Evolutionary conservation across 2,113 vertebrate species (phyloP), one percentile per base, ranked within the genome.

Genomic region (Rhinopomastus cyanomelas): DNA sequence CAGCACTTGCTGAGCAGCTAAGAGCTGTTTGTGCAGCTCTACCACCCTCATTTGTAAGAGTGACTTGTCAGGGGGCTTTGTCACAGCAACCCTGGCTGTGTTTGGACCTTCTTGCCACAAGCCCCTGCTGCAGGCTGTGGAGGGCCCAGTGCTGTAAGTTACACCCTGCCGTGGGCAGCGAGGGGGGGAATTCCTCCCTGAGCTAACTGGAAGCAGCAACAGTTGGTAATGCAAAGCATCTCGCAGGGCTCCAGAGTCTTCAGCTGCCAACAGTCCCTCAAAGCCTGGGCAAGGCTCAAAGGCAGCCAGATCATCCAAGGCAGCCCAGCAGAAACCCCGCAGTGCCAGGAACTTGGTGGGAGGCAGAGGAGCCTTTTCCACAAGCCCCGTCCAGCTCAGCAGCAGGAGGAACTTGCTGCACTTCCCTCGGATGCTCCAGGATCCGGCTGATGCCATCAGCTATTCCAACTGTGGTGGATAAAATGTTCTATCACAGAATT

Each of bases 221-320:
- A 88, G 89, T 83, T 86, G 89, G 81, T 30, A 62, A 91, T 30
- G 71, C 76, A 46, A 85, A 88, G 85, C 85, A 91, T 81, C 44
- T 78, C 36, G 66, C 66, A 21, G n/a, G 48, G 62, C 56, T 42
- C 39, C 6, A 9, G 62, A 80, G 80, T 62, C 64, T 11, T 67
- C 87, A 87, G 91, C 87, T 90, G 91, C 88, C 79, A 69, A 44
- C 5, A 46, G 39, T 79, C 83, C 87, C 83, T 75, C 61, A 26
- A 7, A 69, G 68, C 8, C 79, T 21, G 62, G 62, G 82, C 66
- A 75, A 25, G 30, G 79, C 82, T 79, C 1, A 16, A 49, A 64
- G 74, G 74, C 49, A 87, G 80, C 5, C 18, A 12, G 79, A 57
- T 49, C 55, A 64, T 30, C 48, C 62, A 21, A 18, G 49, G 73